Evolutionary conservation across 2,797 vertebrate genomes (phyloP), one percentile per base, ranked within the genome.

Genomic region (Lemur catta): DNA sequence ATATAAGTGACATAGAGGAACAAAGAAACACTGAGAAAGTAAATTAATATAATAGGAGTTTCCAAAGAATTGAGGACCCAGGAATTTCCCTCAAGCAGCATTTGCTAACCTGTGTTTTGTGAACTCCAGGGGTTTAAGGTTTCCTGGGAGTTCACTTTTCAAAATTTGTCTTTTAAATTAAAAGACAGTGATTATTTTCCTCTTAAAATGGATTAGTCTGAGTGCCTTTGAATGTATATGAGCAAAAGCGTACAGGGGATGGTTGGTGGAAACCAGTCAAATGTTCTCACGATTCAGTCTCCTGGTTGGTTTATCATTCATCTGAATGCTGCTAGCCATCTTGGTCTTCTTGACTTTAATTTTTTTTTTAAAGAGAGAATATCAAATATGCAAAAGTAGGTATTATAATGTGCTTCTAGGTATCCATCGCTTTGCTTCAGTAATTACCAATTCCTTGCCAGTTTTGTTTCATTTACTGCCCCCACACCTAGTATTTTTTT

Each of bases 81-180:
- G 72, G 65, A 89, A 57, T 89, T 89, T 72, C 50, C 67, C 57
- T 76, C 69, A 59, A 84, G 72, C 28, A 85, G 72, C 55, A 65
- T 78, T 89, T 92, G 69, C 84, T 78, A 79, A 85, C 35, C 57
- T 74, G 35, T 84, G 26, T 93, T 93, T 84, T 65, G 33, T 84
- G 46, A 84, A 84, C 48, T n/a, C 41, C 33, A 28, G 33, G n/a
- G 46, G n/a, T 74, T 63, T 85, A 74, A 41, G 46, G 26, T 92
- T 35, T 89, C 30, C 12, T 61, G 52, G 78, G 74, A 88, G 13
- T 78, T 69, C 13, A 61, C 10, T 43, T 84, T 57, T 94, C 88
- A 87, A 61, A 35, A 82, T 91, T 87, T 80, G 48, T 75, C 17
- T 46, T 95, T 69, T 82, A 22, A 59, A 59, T 59, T 59, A 92